Evolutionary conservation across 2,888 invertebrate genomes (phyloP).

Genomic region (Drosophila limbata): DNA sequence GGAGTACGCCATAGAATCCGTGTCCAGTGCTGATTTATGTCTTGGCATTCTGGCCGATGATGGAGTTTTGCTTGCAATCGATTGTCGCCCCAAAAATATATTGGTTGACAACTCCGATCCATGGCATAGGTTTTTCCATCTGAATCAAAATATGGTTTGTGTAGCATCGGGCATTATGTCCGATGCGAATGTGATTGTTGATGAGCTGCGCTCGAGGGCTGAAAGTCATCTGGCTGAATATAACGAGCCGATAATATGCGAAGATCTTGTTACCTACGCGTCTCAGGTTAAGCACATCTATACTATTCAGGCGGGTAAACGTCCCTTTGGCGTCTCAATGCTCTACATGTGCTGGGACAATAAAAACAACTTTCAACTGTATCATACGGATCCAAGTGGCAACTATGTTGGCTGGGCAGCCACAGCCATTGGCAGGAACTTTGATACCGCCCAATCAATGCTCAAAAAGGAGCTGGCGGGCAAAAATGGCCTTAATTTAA

Average conservation of each 20-base stretch:
- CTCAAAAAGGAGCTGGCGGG: neutral
- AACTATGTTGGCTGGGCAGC: neutral
- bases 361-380: neutral
- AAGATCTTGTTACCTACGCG: neutral
- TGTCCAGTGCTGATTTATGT: neutral
- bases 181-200: conserved; percentile 2
- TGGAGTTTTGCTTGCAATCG: neutral
- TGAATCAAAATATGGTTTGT: neutral
- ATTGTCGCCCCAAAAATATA: neutral
- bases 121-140: neutral
- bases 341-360: neutral
- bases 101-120: neutral
- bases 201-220: neutral
- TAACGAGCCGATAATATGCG: neutral
- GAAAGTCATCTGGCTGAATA: neutral
- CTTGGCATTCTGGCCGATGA: neutral
- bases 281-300: neutral
- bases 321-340: neutral
- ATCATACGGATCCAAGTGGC: neutral
- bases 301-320: neutral
- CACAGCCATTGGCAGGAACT: neutral
- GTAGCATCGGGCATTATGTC: neutral
- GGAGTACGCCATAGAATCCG: neutral
- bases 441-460: neutral
- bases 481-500: neutral